Base-by-base conservation (phyloP, 2,797 vertebrate species). In the Falco columbarius region DNA sequence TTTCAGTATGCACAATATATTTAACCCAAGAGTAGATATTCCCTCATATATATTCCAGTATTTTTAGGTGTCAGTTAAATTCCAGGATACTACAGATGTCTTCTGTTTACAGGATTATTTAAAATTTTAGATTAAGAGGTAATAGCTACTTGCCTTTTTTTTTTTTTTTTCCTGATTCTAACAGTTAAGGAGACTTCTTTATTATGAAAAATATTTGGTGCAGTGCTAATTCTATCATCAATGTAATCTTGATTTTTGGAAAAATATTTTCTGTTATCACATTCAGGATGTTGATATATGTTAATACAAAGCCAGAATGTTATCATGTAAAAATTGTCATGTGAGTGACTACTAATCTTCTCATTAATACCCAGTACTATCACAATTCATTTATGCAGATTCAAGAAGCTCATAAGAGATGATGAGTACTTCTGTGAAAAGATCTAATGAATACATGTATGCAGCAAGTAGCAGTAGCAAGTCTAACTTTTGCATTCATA, bases 331-430 rank as follows among this genome's bases (percentile, higher is more conserved):
- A 91, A 86, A 49, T 56, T 95, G 3, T 90, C 76, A 27, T 55
- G 21, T 62, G 54, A 93, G 22, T 24, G 74, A 73, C 90, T 93
- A 85, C 46, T 22, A 65, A 62, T 32, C 5, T 27, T 85, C 55
- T 93, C 21, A 54, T 92, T 90, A 91, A 90, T 88, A 91, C 26
- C 71, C 19, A 34, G 55, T 85, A 23, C 4, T 62, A 56, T 81
- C n/a, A 76, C 18, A 91, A 81, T 83, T 92, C 18, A 89, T 80
- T 92, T 77, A 90, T 52, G 36, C 32, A 87, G 73, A 70, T 94
- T 93, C 94, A 90, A 74, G 84, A 81, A 44, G 23, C 51, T 36
- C 67, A 30, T 44, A 36, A 75, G 52, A 90, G 14, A 75, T 71
- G 27, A 27, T 30, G 19, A 81, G 40, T 44, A 81, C 3, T 85